phyloP scores from a whole-genome alignment of 2,797 vertebrate species.

The Premnoplex brunnescens region DNA sequence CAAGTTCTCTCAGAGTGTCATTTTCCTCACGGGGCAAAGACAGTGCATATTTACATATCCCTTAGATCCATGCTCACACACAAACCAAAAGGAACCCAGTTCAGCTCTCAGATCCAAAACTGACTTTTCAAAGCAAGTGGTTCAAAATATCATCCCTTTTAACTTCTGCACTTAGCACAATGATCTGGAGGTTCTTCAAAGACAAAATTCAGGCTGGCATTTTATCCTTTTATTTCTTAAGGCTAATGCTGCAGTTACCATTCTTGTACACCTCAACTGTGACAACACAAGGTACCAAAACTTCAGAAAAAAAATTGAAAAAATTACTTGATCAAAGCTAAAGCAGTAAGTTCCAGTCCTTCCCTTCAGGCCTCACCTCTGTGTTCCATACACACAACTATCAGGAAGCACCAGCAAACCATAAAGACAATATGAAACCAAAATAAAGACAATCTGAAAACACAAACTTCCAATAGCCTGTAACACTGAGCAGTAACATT shows the following conservation, averaged over 20 bases:
- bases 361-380: neutral
- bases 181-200: neutral
- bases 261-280: neutral
- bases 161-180: neutral
- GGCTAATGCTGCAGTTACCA: neutral
- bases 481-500: neutral
- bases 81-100: neutral
- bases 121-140: neutral
- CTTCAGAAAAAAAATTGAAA: neutral
- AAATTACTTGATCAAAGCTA: neutral
- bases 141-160: neutral
- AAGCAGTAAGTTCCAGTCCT: neutral
- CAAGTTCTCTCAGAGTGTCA: neutral
- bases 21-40: neutral
- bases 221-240: neutral
- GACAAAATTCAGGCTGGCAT: neutral
- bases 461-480: accelerated
- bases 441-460: neutral
- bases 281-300: neutral
- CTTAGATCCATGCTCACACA: neutral
- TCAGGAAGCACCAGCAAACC: neutral
- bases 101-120: neutral
- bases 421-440: neutral
- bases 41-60: neutral
- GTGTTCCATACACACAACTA: neutral